Evolutionary conservation across 2,113 vertebrate genomes (phyloP), one percentile per base, ranked within the genome.

Genomic region (Melanotaenia duboulayi): DNA sequence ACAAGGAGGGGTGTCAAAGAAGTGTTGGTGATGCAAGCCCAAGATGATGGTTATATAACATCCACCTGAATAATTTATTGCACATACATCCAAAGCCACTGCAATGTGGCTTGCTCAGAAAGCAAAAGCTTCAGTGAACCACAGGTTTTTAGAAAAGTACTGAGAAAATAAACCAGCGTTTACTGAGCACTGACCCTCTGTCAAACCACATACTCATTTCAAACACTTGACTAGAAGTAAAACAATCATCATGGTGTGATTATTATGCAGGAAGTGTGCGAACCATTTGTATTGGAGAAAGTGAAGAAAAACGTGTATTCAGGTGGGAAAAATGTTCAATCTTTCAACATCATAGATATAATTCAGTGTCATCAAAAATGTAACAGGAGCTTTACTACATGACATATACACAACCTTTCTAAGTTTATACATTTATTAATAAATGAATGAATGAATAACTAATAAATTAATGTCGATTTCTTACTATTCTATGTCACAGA

Each of bases 61-160:
- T 59, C 56, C 57, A 56, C 68, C 61, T 69, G 52, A 80, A 80
- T 81, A 74, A 78, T 76, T 48, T n/a, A 56, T 62, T 28, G 13
- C 35, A 50, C 20, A 71, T 40, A 63, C 65, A 51, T 49, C 58
- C 16, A 57, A 74, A 80, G 74, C 64, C 50, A 71, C 20, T 12
- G 42, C 9, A 40, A 65, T 56, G 37, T 19, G 11, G 65, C 24
- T 70, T 23, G 19, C 24, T 67, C 64, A 65, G n/a, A 60, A 28
- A 58, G 76, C 59, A 40, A 14, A 60, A 35, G 48, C 57, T 10
- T 78, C 28, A 48, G 56, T 76, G 55, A 52, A 22, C 22, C 9
- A 22, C 25, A 16, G 48, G 49, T 35, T 24, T 24, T 52, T 7
- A 25, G 49, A 40, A 17, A 49, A 66, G 20, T 52, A 54, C 20